Conservation (phyloP, 2,113 vertebrate species). For the Nettapus auritus region DNA sequence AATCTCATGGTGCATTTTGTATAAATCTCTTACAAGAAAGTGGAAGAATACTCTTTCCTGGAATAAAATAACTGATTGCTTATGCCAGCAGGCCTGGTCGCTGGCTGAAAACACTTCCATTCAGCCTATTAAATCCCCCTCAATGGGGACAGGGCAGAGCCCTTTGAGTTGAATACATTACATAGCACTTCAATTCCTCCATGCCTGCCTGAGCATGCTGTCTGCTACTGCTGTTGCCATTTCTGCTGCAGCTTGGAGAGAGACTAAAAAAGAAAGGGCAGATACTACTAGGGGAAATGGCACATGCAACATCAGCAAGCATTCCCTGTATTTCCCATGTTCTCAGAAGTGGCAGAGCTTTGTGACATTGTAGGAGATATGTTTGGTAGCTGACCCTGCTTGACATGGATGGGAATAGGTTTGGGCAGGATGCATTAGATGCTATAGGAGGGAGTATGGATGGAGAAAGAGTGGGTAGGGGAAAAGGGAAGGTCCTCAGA, state of each 20-base stretch:
- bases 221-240: not conserved
- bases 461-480: not conserved
- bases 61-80: not conserved
- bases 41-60: not conserved
- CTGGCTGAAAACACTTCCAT: not conserved
- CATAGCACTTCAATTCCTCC: not conserved
- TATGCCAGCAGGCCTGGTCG: not conserved
- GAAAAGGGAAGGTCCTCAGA: not conserved
- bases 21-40: not conserved
- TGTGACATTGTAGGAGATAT: accelerated
- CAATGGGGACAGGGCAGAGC: not conserved
- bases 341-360: not conserved
- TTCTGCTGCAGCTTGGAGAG: not conserved
- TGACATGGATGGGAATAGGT: not conserved
- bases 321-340: accelerated
- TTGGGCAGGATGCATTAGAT: not conserved
- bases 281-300: not conserved
- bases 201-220: not conserved
- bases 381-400: not conserved
- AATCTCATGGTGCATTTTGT: not conserved
- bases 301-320: not conserved
- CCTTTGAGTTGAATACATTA: not conserved
- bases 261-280: not conserved
- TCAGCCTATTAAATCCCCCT: not conserved
- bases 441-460: not conserved